These are phyloP conservation scores for Platycheirus rosarum DNA, from an alignment of 2,888 invertebrate species.

Conservation along the genomic window DNA sequence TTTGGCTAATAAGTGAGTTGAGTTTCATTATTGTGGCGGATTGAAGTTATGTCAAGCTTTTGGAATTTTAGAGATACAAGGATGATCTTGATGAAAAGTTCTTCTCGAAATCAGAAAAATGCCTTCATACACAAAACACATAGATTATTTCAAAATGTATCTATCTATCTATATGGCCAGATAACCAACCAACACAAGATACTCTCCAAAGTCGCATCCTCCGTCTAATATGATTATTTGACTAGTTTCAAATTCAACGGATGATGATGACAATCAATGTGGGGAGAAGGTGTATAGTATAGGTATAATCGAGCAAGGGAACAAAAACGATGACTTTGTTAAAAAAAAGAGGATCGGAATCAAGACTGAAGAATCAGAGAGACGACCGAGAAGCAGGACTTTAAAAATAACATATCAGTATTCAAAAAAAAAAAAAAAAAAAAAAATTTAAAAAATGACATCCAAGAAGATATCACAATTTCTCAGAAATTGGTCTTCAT, in stretches of 20 bases:
- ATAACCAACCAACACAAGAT: too few species aligned
- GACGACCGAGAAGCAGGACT: slow-evolving; percentile 50
- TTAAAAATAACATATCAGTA: slow-evolving; percentile 20
- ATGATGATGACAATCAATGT: slow-evolving; percentile 51
- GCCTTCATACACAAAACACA: too few species aligned
- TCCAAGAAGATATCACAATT: slow-evolving; percentile 68
- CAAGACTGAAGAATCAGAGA: background rate
- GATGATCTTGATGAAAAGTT: too few species aligned
- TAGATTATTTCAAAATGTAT: too few species aligned
- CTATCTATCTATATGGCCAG: too few species aligned
- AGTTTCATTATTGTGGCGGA: too few species aligned
- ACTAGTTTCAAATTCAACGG: slow-evolving; percentile 65
- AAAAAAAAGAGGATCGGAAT: slow-evolving; percentile 18
- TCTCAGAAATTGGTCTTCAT: slow-evolving; percentile 71
- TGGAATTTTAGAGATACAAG: too few species aligned
- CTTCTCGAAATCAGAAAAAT: too few species aligned
- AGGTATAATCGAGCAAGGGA: too few species aligned
- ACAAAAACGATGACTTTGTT: slow-evolving; percentile 64
- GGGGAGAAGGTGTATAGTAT: slow-evolving; percentile 41
- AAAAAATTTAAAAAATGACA: slow-evolving; percentile 46
- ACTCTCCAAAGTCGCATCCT: slow-evolving; percentile 39
- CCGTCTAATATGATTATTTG: slow-evolving; percentile 59
- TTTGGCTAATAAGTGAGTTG: too few species aligned
- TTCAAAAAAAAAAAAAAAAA: slow-evolving; percentile 20
- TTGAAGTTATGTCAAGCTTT: too few species aligned